phyloP scores from a whole-genome alignment of 2,113 vertebrate species.

The Eolophus roseicapilla region DNA sequence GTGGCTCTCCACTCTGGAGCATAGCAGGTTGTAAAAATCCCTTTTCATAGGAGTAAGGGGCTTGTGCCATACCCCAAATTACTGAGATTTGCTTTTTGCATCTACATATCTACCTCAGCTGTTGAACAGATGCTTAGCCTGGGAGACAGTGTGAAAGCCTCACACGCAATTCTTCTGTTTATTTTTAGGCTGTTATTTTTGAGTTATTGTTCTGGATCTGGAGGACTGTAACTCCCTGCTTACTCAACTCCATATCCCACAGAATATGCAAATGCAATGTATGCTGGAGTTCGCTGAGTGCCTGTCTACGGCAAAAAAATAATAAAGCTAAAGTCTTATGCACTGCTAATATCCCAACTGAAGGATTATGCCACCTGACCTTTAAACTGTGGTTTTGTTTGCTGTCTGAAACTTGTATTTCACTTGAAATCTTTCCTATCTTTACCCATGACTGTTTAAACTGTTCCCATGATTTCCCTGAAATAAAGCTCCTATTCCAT shows the following conservation, averaged over 20 bases:
- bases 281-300: neutral
- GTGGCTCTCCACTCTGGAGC: constrained; percentile 11
- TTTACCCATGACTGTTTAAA: neutral
- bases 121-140: constrained; percentile 4
- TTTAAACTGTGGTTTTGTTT: neutral
- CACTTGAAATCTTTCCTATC: neutral
- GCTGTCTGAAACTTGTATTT: neutral
- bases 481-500: neutral
- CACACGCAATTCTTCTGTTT: neutral
- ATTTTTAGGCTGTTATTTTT: neutral
- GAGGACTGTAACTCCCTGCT: neutral
- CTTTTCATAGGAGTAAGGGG: neutral
- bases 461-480: neutral
- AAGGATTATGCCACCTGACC: neutral
- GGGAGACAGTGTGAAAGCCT: neutral
- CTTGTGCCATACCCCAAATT: neutral
- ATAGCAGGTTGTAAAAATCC: neutral
- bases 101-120: neutral
- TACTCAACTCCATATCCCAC: neutral
- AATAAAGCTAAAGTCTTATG: neutral
- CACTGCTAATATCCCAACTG: neutral
- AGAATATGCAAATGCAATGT: neutral
- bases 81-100: neutral
- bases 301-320: neutral
- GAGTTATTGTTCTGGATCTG: neutral